Evolutionary conservation across 2,113 vertebrate species (phyloP), one percentile per base, ranked within the genome.

Genomic region (Setophaga kirtlandii): DNA sequence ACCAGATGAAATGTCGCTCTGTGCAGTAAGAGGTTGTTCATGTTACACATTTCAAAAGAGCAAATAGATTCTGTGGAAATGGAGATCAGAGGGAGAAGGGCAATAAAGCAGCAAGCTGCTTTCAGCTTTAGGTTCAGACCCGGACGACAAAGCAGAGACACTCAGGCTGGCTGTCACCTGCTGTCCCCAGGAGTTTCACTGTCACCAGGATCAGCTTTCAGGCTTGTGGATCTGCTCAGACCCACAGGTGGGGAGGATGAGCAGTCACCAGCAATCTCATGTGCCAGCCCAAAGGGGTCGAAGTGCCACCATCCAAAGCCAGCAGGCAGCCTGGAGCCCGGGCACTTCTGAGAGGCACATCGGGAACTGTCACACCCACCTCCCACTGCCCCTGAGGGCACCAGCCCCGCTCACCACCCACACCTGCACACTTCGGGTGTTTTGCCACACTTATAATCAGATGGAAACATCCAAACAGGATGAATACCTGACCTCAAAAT

Each of bases 211-310:
- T 2, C 18, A 41, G 28, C 33, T 78, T 64, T 56, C 10, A 19
- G 47, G 56, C 22, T 13, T 33, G 35, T 28, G 70, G 39, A 46
- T 69, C 7, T 16, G 19, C 19, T 39, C 28, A 35, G 44, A 46
- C 27, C 12, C 44, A 14, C 31, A 41, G 22, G 11, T 12, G 22
- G 44, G 22, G 13, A 80, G 31, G 68, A 69, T 0, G 6, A 83
- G 16, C n/a, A 60, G 30, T 2, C 25, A 33, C 21, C n/a, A 28
- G 31, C 0, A 1, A 52, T 10, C n/a, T 39, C 31, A 3, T 4
- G n/a, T 70, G 69, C 28, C 60, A 55, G 25, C 15, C 42, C 42
- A 39, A 30, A 42, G 37, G 55, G 44, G 16, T 52, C 30, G 23
- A 30, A 28, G 46, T 24, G 53, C 52, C 50, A 58, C 22, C 42